Base-by-base conservation (phyloP, 2,113 vertebrate genomes). In the Heloderma charlesbogerti region DNA sequence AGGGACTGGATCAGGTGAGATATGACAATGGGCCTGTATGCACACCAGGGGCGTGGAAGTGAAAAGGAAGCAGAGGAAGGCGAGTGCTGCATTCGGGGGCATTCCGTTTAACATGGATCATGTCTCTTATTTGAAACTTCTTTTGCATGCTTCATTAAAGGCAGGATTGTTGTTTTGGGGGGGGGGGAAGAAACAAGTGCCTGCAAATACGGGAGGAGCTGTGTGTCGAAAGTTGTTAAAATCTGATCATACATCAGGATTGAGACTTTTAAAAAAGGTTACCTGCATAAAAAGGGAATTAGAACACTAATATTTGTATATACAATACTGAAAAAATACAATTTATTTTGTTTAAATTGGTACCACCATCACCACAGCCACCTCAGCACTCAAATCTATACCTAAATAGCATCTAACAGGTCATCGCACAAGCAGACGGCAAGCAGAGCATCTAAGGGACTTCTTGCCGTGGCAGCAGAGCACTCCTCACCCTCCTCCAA, bases 281-380 rank as follows among this genome's bases (percentile, higher is more conserved):
- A 89, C 91, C 87, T 88, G 92, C 88, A 94, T 91, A 88, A 92
- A 69, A 88, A 94, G 96, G 95, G 90, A 96, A 97, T 95, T 95
- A 97, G 89, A 96, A 95, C 94, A 96, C 95, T 97, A 57, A 67
- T 51, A 88, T 94, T 89, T 96, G 94, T 96, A 94, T 97, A 96
- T 97, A 96, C 95, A 96, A 97, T 97, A 97, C 97, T 97, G 98
- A 97, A 98, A 97, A 97, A 97, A 98, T 97, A 97, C 96, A 97
- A 90, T 96, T 93, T 93, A 3, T 10, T n/a, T 34, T 54, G 89
- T 91, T 91, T 87, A 60, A 97, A 96, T 96, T 95, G 95, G 96
- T 97, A 96, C 97, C 96, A 97, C 97, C 98, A 98, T 71, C 83
- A 69, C 75, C 43, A 51, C 75, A 29, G 89, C 74, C 63, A 79